A percentile compares a stretch with the other conserved stretches of the same genome.
Evolutionary conservation across 2,888 invertebrate species (phyloP).

Genomic region (Rhyacophila evoluta): DNA sequence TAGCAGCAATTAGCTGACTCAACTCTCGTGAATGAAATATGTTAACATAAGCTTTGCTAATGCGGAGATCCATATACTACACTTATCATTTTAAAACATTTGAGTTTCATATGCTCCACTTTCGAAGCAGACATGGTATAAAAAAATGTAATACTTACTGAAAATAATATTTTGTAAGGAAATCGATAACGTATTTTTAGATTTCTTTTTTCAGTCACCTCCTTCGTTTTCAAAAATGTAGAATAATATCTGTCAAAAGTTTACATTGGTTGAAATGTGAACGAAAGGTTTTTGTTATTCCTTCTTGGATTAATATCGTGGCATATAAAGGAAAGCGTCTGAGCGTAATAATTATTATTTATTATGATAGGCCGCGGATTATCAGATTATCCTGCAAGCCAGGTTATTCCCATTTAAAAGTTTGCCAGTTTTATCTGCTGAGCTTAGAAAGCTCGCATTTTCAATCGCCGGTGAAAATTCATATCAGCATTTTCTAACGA

Average conservation of each 20-base stretch:
- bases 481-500: neutral
- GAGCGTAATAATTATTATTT: neutral
- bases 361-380: conserved; percentile 1
- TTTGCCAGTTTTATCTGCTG: neutral
- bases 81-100: no score
- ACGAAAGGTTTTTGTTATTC: neutral
- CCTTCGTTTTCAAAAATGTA: neutral
- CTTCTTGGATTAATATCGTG: neutral
- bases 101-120: no score
- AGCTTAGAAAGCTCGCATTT: neutral
- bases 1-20: no score
- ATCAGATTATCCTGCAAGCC: neutral
- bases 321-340: neutral
- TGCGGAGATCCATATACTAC: no score
- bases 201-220: neutral
- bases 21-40: no score
- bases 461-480: neutral
- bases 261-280: neutral
- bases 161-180: no score
- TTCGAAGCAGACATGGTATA: no score
- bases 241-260: neutral
- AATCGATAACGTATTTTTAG: neutral
- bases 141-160: no score
- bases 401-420: neutral
- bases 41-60: no score